These are phyloP conservation scores for Corythoichthys haematopterus DNA, from an alignment of 2,113 vertebrate species.

Conservation along the genomic window DNA sequence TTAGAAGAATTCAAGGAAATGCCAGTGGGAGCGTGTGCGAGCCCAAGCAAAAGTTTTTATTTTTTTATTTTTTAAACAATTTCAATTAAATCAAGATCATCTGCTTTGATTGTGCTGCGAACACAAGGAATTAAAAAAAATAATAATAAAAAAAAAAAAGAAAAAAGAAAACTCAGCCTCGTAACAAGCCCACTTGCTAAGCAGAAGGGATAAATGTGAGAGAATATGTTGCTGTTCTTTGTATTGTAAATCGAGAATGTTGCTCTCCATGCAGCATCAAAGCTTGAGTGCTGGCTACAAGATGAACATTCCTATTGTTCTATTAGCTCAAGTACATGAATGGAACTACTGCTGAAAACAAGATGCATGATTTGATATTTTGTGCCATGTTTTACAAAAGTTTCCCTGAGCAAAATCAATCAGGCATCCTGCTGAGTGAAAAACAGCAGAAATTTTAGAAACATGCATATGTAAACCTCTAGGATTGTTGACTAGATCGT, in stretches of 20 bases:
- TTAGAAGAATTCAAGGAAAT: conserved; percentile 28
- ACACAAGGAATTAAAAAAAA: conserved; percentile 4
- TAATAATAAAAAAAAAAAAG: not conserved
- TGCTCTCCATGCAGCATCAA: conserved; percentile 17
- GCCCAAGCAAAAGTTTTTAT: not conserved
- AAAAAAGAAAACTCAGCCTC: conserved; percentile 10
- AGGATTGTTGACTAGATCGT: conserved; percentile 5
- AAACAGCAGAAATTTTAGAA: conserved; percentile 19
- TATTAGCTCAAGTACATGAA: not conserved
- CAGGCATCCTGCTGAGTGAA: conserved; percentile 7
- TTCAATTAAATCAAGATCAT: conserved; percentile 31
- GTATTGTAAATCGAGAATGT: conserved; percentile 5
- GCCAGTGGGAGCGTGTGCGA: conserved; percentile 4
- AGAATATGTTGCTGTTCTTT: conserved; percentile 14
- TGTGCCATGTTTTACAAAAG: conserved; percentile 11
- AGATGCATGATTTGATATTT: conserved; percentile 10
- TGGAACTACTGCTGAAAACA: not conserved
- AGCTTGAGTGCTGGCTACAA: conserved; percentile 14
- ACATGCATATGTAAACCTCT: conserved; percentile 6
- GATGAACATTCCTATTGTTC: not conserved
- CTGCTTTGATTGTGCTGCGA: conserved; percentile 39
- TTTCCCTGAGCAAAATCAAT: not conserved
- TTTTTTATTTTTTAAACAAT: conserved; percentile 9
- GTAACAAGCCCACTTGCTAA: conserved; percentile 22
- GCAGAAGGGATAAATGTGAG: conserved; percentile 46